These are phyloP conservation scores for Parotia lawesii DNA, from an alignment of 2,113 vertebrate genomes.

Conservation along the genomic window DNA sequence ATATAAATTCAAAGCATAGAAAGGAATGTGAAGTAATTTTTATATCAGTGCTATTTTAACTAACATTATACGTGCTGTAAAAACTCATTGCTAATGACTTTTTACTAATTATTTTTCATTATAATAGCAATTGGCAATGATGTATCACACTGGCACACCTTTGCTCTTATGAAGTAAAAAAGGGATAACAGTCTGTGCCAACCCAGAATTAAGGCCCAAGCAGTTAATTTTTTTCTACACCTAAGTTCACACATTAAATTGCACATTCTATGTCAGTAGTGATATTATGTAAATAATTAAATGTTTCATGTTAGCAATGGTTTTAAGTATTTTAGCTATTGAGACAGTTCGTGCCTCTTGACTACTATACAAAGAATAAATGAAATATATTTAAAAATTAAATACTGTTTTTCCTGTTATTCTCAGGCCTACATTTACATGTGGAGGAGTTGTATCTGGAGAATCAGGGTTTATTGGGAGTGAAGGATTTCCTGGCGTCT, in stretches of 20 bases:
- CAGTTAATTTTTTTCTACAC: not conserved
- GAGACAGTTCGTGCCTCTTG: not conserved
- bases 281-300: not conserved
- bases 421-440: constrained; percentile 84
- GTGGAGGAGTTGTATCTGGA: constrained; percentile 90
- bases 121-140: not conserved
- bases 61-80: not conserved
- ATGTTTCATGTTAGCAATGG: not conserved
- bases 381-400: not conserved
- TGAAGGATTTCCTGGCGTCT: constrained; percentile 96
- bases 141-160: not conserved
- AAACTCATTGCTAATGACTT: not conserved
- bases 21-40: not conserved
- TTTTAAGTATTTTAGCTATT: not conserved
- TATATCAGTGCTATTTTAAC: not conserved
- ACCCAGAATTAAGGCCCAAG: not conserved
- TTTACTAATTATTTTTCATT: not conserved
- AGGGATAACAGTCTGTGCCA: not conserved
- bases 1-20: not conserved
- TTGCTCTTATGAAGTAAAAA: not conserved
- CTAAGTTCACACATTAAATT: not conserved
- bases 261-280: not conserved
- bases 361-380: not conserved
- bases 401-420: not conserved
- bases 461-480: constrained; percentile 94